Evolutionary conservation across 2,797 vertebrate species (phyloP).

Genomic region (Champsocephalus esox): DNA sequence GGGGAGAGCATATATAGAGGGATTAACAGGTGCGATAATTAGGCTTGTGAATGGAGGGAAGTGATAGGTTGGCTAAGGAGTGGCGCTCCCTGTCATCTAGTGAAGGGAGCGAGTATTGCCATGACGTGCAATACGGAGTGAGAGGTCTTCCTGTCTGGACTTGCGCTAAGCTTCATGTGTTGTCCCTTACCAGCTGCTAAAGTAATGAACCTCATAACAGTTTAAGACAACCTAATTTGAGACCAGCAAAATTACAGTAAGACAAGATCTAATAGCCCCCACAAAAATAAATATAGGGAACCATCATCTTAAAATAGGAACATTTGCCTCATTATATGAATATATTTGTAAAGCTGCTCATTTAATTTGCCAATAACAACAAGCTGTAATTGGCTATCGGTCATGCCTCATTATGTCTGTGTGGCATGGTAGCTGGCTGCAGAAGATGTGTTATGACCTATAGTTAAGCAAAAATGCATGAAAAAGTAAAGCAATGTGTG

Average conservation of each 20-base stretch:
- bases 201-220: constrained; percentile 1
- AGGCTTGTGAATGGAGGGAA: no score
- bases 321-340: background rate
- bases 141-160: no score
- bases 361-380: constrained; percentile 1
- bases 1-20: no score
- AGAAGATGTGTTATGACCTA: background rate
- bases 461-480: background rate
- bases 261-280: background rate
- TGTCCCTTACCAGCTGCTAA: background rate
- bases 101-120: no score
- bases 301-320: background rate
- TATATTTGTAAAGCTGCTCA: background rate
- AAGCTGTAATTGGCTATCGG: constrained; percentile 5
- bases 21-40: no score
- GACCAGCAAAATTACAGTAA: constrained; percentile 13
- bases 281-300: background rate
- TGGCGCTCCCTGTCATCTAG: no score
- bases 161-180: background rate
- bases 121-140: no score
- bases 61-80: no score
- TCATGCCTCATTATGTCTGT: background rate
- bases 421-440: background rate
- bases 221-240: constrained; percentile 19
- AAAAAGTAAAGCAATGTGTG: background rate